Evolutionary conservation across 2,888 invertebrate species (phyloP).

Genomic region (Schrankia costaestrigalis): DNA sequence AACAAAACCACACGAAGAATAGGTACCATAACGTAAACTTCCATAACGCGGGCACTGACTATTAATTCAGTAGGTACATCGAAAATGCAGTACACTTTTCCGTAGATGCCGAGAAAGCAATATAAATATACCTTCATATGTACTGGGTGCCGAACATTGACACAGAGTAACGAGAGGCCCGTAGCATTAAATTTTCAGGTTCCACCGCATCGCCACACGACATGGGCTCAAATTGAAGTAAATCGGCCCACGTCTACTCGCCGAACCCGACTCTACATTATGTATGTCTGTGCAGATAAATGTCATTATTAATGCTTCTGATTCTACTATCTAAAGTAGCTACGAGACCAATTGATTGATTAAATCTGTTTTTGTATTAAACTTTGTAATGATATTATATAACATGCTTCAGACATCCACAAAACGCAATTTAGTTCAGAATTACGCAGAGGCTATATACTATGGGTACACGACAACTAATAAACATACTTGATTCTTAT

Average conservation of each 20-base stretch:
- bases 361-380: no score
- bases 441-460: no score
- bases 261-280: slow-evolving; percentile 18
- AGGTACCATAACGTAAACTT: slow-evolving; percentile 12
- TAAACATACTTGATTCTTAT: no score
- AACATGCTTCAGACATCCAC: no score
- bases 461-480: no score
- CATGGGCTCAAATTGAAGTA: slow-evolving; percentile 51
- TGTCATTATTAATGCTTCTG: slow-evolving; percentile 19
- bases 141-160: slow-evolving; percentile 42
- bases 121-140: slow-evolving; percentile 34
- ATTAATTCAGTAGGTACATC: slow-evolving; percentile 28
- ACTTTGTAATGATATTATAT: no score
- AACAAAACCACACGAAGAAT: slow-evolving; percentile 17
- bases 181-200: slow-evolving; percentile 55
- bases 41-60: slow-evolving; percentile 23
- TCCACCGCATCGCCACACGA: slow-evolving; percentile 41
- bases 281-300: slow-evolving; percentile 18
- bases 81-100: slow-evolving; percentile 27
- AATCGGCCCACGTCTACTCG: slow-evolving; percentile 37
- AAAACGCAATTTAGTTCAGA: no score
- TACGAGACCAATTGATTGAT: background rate
- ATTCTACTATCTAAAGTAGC: slow-evolving; percentile 9
- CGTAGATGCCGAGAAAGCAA: slow-evolving; percentile 20
- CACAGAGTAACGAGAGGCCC: slow-evolving; percentile 47